Evolutionary conservation across 1,140 invertebrate species (phyloP).

Genomic region (Pachypeltis micranthus): DNA sequence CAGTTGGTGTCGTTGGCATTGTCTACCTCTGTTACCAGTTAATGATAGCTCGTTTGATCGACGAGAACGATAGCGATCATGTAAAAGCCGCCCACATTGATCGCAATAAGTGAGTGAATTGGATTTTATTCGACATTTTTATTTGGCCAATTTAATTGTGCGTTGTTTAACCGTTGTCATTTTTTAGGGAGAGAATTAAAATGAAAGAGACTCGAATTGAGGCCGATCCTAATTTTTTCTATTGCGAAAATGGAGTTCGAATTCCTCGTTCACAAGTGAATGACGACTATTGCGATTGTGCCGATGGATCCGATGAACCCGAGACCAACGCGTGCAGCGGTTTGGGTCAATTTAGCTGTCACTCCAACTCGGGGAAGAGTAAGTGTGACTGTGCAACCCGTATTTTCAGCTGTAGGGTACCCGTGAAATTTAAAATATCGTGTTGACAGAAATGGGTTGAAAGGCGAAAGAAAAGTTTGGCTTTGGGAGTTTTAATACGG

Average conservation of each 20-base stretch:
- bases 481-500: no score
- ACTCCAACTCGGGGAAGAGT: no score
- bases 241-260: neutral
- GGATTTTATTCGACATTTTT: neutral
- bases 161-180: neutral
- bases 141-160: neutral
- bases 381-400: no score
- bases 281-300: constrained; percentile 91
- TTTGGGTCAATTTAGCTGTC: constrained; percentile 64
- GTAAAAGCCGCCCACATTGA: neutral
- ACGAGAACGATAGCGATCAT: neutral
- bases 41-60: constrained; percentile 1
- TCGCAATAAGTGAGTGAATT: neutral
- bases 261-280: constrained; percentile 51
- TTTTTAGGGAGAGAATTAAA: neutral
- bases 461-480: no score
- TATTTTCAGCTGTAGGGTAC: no score
- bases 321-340: constrained; percentile 76
- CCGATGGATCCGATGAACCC: constrained; percentile 79
- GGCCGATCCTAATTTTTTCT: neutral
- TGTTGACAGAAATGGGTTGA: no score
- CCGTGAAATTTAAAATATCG: no score
- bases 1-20: neutral
- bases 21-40: constrained; percentile 9
- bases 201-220: neutral